Evolutionary conservation across 2,113 vertebrate species (phyloP).

Genomic region (Rhynchomys soricoides): DNA sequence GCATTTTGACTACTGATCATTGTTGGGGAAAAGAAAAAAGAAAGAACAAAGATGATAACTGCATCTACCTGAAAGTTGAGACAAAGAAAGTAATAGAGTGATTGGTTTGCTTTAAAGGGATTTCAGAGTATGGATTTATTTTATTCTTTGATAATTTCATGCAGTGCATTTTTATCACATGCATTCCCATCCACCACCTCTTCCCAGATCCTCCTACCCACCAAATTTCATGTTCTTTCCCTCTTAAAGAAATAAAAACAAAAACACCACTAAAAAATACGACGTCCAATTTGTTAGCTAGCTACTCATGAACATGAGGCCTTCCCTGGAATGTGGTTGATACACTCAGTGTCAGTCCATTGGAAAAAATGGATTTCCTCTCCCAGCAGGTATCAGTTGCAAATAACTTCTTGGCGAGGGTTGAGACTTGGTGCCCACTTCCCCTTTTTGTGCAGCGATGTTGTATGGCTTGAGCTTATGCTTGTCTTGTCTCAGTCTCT

Average conservation of each 20-base stretch:
- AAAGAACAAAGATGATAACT: background rate
- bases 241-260: background rate
- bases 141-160: background rate
- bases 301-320: background rate
- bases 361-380: background rate
- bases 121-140: conserved; percentile 47
- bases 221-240: background rate
- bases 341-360: background rate
- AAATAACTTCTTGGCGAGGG: background rate
- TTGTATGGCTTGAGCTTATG: background rate
- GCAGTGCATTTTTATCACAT: background rate
- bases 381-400: background rate
- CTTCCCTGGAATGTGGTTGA: background rate
- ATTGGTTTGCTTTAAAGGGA: conserved; percentile 2
- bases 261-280: background rate
- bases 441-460: background rate
- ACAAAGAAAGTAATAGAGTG: conserved; percentile 30
- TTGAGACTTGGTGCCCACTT: background rate
- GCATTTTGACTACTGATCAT: conserved; percentile 7
- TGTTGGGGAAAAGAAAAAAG: background rate
- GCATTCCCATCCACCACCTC: background rate
- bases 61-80: conserved; percentile 28
- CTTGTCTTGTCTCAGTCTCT: background rate
- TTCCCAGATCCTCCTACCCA: background rate
- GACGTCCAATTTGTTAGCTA: background rate